Percentiles rank a stretch among this genome's conserved stretches.
Evolutionary conservation across 2,888 invertebrate genomes (phyloP).

Genomic region (Andrena haemorrhoa): DNA sequence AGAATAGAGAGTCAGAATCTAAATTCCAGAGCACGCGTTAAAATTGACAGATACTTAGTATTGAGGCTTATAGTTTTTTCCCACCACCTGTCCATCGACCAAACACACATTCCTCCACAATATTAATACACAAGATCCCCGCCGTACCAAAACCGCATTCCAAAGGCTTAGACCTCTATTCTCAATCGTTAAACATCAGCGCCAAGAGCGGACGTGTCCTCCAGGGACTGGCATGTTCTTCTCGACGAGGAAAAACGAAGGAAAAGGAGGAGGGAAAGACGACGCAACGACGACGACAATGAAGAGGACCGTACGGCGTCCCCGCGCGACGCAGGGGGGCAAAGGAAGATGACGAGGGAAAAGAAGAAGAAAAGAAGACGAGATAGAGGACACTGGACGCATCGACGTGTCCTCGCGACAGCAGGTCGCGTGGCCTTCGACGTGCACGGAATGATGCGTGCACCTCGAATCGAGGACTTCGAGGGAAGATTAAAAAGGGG

Average conservation of each 20-base stretch:
- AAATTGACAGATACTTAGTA: no score
- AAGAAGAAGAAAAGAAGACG: constrained; percentile 19
- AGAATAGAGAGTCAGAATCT: no score
- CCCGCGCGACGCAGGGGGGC: neutral
- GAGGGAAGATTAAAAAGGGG: constrained; percentile 52
- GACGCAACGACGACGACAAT: constrained; percentile 34
- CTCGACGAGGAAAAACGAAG: constrained; percentile 24
- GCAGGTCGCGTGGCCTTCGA: constrained; percentile 80
- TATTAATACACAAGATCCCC: neutral
- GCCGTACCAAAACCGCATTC: constrained; percentile 13
- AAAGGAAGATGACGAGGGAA: constrained; percentile 10
- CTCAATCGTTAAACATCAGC: constrained; percentile 49
- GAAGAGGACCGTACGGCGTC: constrained; percentile 5
- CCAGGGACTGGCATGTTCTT: constrained; percentile 53
- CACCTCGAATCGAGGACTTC: constrained; percentile 55
- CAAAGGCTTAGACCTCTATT: constrained; percentile 21
- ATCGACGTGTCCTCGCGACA: constrained; percentile 72
- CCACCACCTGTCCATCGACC: constrained; percentile 10
- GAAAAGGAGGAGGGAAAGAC: constrained; percentile 27
- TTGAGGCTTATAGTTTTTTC: neutral
- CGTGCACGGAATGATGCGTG: constrained; percentile 77
- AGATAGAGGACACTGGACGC: constrained; percentile 36
- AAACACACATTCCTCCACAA: neutral
- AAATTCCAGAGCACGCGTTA: no score
- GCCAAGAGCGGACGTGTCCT: constrained; percentile 50